phyloP scores from a whole-genome alignment of 30 jellyfish, hydroid and myxozoan species.

The Turritopsis rubra region DNA sequence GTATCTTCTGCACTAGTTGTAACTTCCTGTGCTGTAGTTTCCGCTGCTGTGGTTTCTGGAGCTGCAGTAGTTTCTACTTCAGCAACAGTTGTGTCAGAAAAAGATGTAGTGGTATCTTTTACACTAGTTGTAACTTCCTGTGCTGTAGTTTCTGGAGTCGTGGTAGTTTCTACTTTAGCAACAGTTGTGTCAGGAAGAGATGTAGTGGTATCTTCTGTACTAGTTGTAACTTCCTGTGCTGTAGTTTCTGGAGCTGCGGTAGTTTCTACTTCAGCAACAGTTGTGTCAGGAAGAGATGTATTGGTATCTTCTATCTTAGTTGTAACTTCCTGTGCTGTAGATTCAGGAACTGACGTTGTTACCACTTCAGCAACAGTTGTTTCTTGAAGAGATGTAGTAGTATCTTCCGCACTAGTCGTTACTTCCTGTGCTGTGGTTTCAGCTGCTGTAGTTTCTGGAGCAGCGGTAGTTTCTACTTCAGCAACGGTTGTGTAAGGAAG shows the following conservation, averaged over 20 bases:
- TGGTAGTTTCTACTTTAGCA: not conserved
- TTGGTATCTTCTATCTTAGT: not conserved
- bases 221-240: too few species aligned
- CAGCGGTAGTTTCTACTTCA: not conserved
- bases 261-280: not conserved
- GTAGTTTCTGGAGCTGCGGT: not conserved
- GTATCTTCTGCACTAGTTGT: not conserved
- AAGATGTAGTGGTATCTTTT: not conserved
- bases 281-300: not conserved
- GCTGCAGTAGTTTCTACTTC: conserved; percentile 7
- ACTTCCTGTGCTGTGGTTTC: not conserved
- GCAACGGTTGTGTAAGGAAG: not conserved
- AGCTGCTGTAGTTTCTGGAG: not conserved
- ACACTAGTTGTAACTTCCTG: not conserved
- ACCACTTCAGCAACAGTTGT: not conserved
- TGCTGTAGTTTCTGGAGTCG: not conserved
- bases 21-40: not conserved
- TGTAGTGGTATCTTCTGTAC: too few species aligned
- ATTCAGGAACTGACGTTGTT: not conserved
- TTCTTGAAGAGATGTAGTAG: not conserved
- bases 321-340: not conserved
- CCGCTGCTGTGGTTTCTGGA: too few species aligned
- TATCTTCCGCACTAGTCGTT: not conserved
- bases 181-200: not conserved
- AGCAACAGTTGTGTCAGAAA: not conserved